These are phyloP conservation scores for Folsomia manolachei DNA, from an alignment of 2,888 invertebrate genomes.

Conservation along the genomic window DNA sequence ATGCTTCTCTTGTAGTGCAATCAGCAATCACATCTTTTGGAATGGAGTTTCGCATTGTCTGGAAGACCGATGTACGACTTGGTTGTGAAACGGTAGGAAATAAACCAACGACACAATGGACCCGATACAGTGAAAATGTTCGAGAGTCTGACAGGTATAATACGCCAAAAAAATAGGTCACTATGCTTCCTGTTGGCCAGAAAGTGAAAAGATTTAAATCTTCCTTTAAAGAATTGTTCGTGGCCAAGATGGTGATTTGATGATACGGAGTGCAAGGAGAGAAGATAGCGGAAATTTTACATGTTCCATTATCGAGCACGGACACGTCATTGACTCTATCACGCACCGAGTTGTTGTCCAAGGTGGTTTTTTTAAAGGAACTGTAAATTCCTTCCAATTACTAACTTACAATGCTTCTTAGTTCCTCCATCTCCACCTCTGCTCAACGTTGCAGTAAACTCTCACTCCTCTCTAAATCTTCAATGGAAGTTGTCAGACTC, in stretches of 20 bases:
- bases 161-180: not conserved
- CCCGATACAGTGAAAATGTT: slow-evolving; percentile 33
- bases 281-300: slow-evolving; percentile 61
- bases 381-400: not conserved
- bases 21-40: slow-evolving; percentile 41
- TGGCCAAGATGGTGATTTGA: slow-evolving; percentile 56
- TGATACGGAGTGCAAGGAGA: slow-evolving; percentile 51
- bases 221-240: slow-evolving; percentile 5
- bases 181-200: too few relatives aligned
- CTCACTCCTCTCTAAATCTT: slow-evolving; percentile 69
- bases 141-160: slow-evolving; percentile 40
- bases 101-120: slow-evolving; percentile 41
- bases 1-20: slow-evolving; percentile 28
- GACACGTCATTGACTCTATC: slow-evolving; percentile 59
- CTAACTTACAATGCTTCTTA: slow-evolving; percentile 30
- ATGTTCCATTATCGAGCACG: slow-evolving; percentile 57
- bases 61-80: slow-evolving; percentile 42
- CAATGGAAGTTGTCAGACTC: slow-evolving; percentile 72
- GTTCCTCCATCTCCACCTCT: slow-evolving; percentile 73
- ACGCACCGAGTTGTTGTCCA: slow-evolving; percentile 59
- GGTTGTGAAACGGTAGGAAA: slow-evolving; percentile 39
- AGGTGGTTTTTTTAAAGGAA: slow-evolving; percentile 54
- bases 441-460: slow-evolving; percentile 71
- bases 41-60: slow-evolving; percentile 31
- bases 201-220: not conserved